Evolutionary conservation across 2,888 invertebrate species (phyloP).

Genomic region (Acanthosepion pharaonis): DNA sequence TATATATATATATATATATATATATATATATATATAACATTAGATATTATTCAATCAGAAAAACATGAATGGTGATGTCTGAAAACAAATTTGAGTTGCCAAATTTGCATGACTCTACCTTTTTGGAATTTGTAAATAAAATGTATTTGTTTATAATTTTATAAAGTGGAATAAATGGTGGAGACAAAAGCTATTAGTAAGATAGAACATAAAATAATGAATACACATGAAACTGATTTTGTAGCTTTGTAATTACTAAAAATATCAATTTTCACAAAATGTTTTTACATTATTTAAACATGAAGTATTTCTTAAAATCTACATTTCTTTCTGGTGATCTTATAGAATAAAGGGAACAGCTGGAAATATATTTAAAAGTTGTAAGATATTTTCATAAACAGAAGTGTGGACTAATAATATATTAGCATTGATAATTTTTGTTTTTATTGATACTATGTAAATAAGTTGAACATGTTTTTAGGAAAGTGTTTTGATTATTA

Average conservation of each 20-base stretch:
- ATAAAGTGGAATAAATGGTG: background rate
- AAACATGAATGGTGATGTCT: background rate
- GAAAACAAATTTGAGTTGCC: conserved; percentile 13
- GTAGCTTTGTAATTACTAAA: background rate
- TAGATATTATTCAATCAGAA: background rate
- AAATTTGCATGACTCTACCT: background rate
- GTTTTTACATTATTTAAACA: background rate
- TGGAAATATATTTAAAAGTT: background rate
- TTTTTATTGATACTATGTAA: background rate
- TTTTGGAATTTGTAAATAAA: background rate
- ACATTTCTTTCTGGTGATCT: background rate
- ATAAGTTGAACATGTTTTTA: background rate
- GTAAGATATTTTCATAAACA: background rate
- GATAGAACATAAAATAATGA: too few species aligned
- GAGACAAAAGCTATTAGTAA: background rate
- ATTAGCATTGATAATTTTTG: background rate
- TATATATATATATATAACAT: background rate
- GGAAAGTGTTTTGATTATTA: too few species aligned
- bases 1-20: too few species aligned
- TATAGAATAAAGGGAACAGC: background rate
- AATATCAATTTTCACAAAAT: background rate
- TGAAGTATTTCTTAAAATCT: background rate
- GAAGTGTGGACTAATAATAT: too few species aligned
- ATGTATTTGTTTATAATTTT: background rate
- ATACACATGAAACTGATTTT: background rate